Conservation (phyloP, 92 coral and sea anemone genomes). For the Porites rus region DNA sequence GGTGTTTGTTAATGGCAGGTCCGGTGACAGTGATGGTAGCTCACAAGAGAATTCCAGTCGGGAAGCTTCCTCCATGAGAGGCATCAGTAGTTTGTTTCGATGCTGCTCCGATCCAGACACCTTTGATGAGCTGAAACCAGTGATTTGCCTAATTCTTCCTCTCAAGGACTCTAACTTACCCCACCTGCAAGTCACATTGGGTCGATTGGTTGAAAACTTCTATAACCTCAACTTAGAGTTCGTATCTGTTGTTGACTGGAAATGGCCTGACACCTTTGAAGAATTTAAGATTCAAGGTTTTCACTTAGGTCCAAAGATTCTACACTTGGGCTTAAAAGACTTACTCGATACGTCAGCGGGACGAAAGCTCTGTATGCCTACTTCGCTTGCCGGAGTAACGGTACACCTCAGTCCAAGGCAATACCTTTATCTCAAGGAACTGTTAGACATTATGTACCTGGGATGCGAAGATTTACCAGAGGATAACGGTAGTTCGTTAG, state of each 20-base stretch:
- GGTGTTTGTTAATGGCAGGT: conserved; percentile 88
- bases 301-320: conserved; percentile 63
- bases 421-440: conserved; percentile 75
- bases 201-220: conserved; percentile 77
- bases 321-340: conserved; percentile 60
- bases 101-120: conserved; percentile 89
- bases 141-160: conserved; percentile 80
- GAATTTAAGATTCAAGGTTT: conserved; percentile 45
- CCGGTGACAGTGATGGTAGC: conserved; percentile 70
- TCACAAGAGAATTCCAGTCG: conserved; percentile 58
- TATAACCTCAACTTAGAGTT: conserved; percentile 62
- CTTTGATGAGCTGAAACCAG: conserved; percentile 83
- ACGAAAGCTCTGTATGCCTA: conserved; percentile 77
- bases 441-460: conserved; percentile 73
- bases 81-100: conserved; percentile 67
- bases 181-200: conserved; percentile 64
- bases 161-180: conserved; percentile 49
- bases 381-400: conserved; percentile 67
- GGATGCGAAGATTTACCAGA: conserved; percentile 81
- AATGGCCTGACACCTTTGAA: background rate
- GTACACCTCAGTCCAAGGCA: conserved; percentile 63
- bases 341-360: conserved; percentile 43
- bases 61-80: conserved; percentile 73
- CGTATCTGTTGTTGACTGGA: conserved; percentile 56
- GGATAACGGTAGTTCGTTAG: background rate